Conservation (phyloP, 2,113 vertebrate species). For the Crocuta crocuta region DNA sequence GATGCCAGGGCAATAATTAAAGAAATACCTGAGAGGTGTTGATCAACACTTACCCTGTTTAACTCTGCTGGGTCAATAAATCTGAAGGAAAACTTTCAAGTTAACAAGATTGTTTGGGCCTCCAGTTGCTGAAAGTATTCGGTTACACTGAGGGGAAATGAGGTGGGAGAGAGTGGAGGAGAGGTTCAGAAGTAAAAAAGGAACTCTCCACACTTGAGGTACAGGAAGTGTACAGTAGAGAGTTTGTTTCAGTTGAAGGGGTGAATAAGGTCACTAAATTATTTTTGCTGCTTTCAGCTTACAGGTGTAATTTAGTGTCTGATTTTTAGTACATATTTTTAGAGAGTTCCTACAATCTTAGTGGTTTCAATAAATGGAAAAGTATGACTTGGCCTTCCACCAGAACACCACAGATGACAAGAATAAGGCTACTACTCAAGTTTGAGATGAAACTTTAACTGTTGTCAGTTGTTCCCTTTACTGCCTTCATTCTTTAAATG, state of each 20-base stretch:
- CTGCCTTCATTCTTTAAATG: background rate
- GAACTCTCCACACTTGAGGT: conserved; percentile 14
- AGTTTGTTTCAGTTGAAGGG: conserved; percentile 24
- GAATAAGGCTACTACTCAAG: background rate
- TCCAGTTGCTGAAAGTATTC: conserved; percentile 77
- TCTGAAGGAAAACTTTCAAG: conserved; percentile 80
- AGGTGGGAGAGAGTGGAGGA: conserved; percentile 62
- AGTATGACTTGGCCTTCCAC: background rate
- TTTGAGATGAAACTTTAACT: background rate
- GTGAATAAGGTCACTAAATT: conserved; percentile 31
- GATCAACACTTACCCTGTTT: conserved; percentile 78
- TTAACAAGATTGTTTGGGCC: conserved; percentile 77
- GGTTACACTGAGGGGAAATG: conserved; percentile 53
- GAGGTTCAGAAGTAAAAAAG: conserved; percentile 48
- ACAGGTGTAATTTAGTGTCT: conserved; percentile 62
- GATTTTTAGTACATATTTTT: background rate
- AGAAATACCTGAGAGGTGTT: conserved; percentile 84
- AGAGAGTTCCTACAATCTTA: background rate
- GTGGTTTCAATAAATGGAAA: background rate
- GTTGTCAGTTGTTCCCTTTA: background rate
- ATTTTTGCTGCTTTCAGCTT: conserved; percentile 38
- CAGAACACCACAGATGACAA: background rate
- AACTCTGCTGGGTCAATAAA: conserved; percentile 81
- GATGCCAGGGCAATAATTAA: conserved; percentile 85
- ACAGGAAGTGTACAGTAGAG: conserved; percentile 60